phyloP scores from a whole-genome alignment of 53 echinoderm and acorn worm genomes.

The Pentamera pediparva region DNA sequence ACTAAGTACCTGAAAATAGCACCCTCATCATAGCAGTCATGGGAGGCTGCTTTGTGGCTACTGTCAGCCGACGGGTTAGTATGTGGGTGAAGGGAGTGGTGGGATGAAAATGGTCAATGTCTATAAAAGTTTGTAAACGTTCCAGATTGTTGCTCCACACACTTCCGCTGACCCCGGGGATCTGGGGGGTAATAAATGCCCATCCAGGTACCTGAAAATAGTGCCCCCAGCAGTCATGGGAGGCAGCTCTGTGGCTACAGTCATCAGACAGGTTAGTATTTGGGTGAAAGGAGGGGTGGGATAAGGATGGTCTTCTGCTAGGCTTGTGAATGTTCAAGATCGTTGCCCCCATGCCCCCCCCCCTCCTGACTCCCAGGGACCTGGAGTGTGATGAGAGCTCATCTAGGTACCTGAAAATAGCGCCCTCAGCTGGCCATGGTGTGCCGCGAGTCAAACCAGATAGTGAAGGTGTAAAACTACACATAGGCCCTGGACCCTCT shows the following conservation, averaged over 20 bases:
- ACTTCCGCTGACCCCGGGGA: conserved; percentile 72
- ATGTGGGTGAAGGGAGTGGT: too few relatives aligned
- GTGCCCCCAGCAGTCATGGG: conserved; percentile 64
- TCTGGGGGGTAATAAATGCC: conserved; percentile 45
- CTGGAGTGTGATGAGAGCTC: conserved; percentile 44
- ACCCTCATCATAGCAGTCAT: conserved; percentile 49
- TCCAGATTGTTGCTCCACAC: conserved; percentile 73
- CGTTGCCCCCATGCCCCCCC: conserved; percentile 68
- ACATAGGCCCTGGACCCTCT: too few relatives aligned
- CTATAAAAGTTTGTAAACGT: too few relatives aligned
- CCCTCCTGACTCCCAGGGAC: conserved; percentile 73
- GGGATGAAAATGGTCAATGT: too few relatives aligned
- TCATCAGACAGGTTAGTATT: conserved; percentile 93
- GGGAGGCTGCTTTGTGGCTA: conserved; percentile 89
- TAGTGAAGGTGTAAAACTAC: too few relatives aligned
- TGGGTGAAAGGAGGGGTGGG: too few relatives aligned
- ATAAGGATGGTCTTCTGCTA: too few relatives aligned
- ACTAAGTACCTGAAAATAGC: conserved; percentile 63
- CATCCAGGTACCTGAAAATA: conserved; percentile 63
- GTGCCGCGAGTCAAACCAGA: too few relatives aligned
- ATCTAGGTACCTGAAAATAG: conserved; percentile 60
- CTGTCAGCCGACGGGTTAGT: conserved; percentile 87
- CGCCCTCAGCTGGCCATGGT: conserved; percentile 46
- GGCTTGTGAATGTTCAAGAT: too few relatives aligned
- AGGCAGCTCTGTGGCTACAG: conserved; percentile 81